Evolutionary conservation across 1,140 invertebrate species (phyloP), one percentile per base, ranked within the genome.

Genomic region (Delia radicum): DNA sequence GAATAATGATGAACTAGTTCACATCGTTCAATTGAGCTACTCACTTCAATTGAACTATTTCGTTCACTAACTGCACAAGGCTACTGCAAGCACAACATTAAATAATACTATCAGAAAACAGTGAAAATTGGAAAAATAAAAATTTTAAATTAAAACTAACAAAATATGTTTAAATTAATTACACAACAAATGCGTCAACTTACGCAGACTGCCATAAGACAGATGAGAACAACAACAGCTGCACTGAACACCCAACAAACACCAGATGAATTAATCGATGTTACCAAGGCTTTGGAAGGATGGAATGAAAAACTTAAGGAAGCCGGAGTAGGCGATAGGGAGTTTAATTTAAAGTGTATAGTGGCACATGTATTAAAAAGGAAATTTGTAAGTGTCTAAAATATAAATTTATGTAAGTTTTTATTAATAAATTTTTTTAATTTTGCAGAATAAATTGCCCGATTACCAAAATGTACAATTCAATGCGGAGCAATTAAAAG

Each of bases 341-440:
- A 84, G 7, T 86, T 87, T 74, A 87, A 86, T 65, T 69, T 87
- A 0, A 86, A 87, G 72, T 82, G 84, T 78, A 86, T 87, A 69
- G 79, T 87, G 6, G 85, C 86, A 3, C 82, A 86, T 74, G 85
- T 86, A 42, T 77, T 87, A 13, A 75, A 81, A 15, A 79, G 78
- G 0, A 84, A 84, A 78, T 86, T 86, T 62, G 86, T 87, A 78
- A 79, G 74, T 71, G 21, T 37, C 15, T 24, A 7, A 37, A 10
- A 27, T 15, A 28, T 31, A 37, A 33, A 15, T 26, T 24, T 37
- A 37, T 27, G 15, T 74, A 37, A 63, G 13, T 21, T 21, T 55
- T 55, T 63, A 21, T 24, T 37, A 18, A n/a, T 12, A 29, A 73
- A 28, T 37, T 13, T n/a, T 15, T 62, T 37, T 61, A 65, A 13